A percentile compares a stretch with the other conserved stretches of the same genome.
Conservation (phyloP, 2,113 vertebrate genomes). For the Otus sunia region DNA sequence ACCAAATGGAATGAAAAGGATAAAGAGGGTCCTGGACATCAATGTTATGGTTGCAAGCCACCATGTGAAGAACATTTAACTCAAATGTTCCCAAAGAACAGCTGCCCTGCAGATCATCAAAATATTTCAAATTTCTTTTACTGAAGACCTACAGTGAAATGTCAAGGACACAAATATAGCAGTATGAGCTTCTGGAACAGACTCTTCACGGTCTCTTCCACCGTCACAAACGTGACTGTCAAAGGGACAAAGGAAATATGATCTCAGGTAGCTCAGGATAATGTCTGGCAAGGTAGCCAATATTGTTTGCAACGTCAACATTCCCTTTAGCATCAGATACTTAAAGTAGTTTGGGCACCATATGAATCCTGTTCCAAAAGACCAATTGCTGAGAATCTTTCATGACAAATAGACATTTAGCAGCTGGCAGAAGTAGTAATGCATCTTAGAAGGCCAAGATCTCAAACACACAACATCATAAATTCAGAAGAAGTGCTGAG, state of each 20-base stretch:
- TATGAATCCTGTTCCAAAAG: not conserved
- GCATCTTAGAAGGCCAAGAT: not conserved
- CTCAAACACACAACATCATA: not conserved
- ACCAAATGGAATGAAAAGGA: not conserved
- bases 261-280: not conserved
- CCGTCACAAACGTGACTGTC: not conserved
- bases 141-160: not conserved
- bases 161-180: not conserved
- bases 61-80: not conserved
- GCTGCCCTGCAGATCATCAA: not conserved
- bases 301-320: fast-evolving
- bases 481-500: not conserved
- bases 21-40: not conserved
- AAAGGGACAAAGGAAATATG: not conserved
- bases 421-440: not conserved
- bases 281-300: not conserved
- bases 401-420: not conserved
- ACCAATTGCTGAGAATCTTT: not conserved
- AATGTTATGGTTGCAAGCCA: not conserved
- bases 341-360: not conserved
- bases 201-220: not conserved
- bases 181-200: not conserved
- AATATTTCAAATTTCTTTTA: not conserved
- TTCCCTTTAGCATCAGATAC: not conserved
- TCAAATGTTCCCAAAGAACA: not conserved